Evolutionary conservation across 2,888 invertebrate species (phyloP).

Genomic region (Suillia variegata): DNA sequence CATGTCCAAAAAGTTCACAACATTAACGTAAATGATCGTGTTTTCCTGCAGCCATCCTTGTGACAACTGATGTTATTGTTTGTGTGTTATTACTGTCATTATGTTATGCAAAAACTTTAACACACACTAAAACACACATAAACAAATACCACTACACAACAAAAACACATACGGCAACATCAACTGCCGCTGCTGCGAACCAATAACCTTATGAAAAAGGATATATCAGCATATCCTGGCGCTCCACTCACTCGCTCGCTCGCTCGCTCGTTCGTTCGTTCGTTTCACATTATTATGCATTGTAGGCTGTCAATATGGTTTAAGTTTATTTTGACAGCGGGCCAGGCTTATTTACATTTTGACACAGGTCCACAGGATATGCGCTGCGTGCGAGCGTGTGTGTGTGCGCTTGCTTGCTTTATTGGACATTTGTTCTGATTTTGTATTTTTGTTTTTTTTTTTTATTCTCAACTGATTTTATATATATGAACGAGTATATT

Average conservation of each 20-base stretch:
- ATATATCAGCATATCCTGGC: constrained; percentile 10
- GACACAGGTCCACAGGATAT: constrained; percentile 28
- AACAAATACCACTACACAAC: constrained; percentile 9
- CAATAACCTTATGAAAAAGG: constrained; percentile 14
- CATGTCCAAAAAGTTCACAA: too few species aligned
- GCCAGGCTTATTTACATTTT: constrained; percentile 28
- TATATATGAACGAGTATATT: too few species aligned
- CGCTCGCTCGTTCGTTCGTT: too few species aligned
- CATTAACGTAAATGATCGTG: constrained; percentile 24
- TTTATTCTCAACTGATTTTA: background rate
- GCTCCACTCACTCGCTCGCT: too few species aligned
- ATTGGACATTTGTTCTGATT: constrained; percentile 23
- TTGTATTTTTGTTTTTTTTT: constrained; percentile 1
- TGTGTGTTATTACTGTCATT: constrained; percentile 18
- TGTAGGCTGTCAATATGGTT: constrained; percentile 43
- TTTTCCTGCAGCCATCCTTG: background rate
- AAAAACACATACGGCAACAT: background rate
- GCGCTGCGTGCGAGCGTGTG: constrained; percentile 17
- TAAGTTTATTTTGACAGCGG: constrained; percentile 30
- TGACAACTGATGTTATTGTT: background rate
- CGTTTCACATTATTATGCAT: constrained; percentile 44
- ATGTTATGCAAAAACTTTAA: constrained; percentile 28
- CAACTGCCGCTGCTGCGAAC: background rate
- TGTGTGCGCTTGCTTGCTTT: constrained; percentile 11
- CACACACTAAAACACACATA: constrained; percentile 2